Conservation (phyloP, 2,888 invertebrate genomes). For the Mylabris sibirica region DNA sequence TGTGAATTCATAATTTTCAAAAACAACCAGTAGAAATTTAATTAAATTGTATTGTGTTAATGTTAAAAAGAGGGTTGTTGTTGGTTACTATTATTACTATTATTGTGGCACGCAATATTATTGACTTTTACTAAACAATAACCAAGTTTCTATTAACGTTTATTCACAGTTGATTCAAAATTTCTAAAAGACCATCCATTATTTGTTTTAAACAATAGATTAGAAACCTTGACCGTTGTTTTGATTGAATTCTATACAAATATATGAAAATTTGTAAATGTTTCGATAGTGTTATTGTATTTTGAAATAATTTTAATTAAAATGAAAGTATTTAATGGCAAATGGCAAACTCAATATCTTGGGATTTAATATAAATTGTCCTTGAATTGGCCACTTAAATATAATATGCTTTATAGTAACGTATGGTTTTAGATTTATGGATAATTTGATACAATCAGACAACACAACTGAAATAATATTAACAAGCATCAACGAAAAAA, state of each 20-base stretch:
- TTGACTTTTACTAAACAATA: conserved; percentile 11
- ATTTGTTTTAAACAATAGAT: conserved; percentile 2
- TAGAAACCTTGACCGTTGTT: conserved; percentile 10
- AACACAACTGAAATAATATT: neutral
- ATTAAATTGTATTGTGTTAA: conserved; percentile 5
- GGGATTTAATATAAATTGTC: neutral
- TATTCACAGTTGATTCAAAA: neutral
- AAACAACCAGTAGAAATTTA: neutral
- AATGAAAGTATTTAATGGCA: neutral
- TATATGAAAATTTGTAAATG: neutral
- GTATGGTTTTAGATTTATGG: neutral
- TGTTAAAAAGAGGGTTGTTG: neutral
- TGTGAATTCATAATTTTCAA: neutral
- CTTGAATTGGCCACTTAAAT: neutral
- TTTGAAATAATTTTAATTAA: neutral
- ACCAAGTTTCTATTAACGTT: neutral
- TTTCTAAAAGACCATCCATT: conserved; percentile 6
- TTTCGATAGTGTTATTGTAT: neutral
- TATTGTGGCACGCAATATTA: conserved; percentile 5
- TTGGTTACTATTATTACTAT: neutral
- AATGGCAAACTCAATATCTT: neutral
- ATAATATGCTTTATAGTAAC: neutral
- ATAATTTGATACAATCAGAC: neutral
- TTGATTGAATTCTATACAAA: conserved; percentile 4
- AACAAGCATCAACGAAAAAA: neutral